Base-by-base conservation (phyloP, 2,888 invertebrate species). In the Aromia moschata region DNA sequence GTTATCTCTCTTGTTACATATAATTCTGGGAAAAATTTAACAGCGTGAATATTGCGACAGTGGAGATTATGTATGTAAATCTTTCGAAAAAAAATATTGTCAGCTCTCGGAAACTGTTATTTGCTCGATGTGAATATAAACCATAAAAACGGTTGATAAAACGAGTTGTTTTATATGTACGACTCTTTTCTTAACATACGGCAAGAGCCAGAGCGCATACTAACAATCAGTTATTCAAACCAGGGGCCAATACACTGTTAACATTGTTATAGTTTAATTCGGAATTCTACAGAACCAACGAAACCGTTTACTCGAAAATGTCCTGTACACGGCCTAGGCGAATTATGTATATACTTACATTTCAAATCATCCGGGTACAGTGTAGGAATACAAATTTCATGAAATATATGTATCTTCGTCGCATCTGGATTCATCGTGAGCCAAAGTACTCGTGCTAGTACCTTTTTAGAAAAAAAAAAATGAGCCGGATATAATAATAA, bases 231-330 rank as follows among this genome's bases (percentile, higher is more conserved):
- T 20, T 43, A 43, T 20, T 20, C 43, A 25, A 43, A 25, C 43
- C 17, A 20, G 20, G 20, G 43, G 43, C 43, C 43, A 43, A 43
- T 43, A 43, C 43, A 43, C 43, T 25, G 20, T 18, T 43, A 20
- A 43, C 43, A 25, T 43, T 43, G 43, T 43, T 43, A 43, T 25
- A 43, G 43, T 43, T 43, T 20, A 43, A 43, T 11, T 43, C 43
- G 7, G 43, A 43, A 43, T 43, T 43, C 43, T 43, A 43, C 11
- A 14, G 49, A 49, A 49, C 38, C 25, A 49, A 49, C 38, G 38
- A 49, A 49, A 38, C 49, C 38, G 49, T 49, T 36, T 38, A 49
- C 38, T 38, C 38, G 25, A 49, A 49, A 38, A 49, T 38, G 38
- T 49, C 17, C 18, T 49, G 20, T 36, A 11, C n/a, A n/a, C 9